phyloP scores from a whole-genome alignment of 2,113 vertebrate genomes.

The Triplophysa siluroides region DNA sequence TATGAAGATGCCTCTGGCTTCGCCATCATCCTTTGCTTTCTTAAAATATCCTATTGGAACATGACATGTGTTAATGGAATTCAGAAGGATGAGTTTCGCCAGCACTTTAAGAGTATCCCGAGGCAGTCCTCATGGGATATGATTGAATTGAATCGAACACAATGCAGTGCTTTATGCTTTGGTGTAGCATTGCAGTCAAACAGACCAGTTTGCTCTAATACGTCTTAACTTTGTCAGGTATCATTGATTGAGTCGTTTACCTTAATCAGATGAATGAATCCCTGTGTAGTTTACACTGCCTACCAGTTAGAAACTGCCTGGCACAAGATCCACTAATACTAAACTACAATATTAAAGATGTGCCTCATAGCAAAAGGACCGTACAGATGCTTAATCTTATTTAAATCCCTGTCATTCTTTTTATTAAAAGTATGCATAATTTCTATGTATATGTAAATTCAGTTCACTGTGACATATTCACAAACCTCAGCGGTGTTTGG shows the following conservation, averaged over 20 bases:
- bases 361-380: not conserved
- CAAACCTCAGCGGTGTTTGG: too few species aligned
- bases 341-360: not conserved
- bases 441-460: too few species aligned
- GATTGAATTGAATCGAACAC: conserved; percentile 4
- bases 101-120: conserved; percentile 58
- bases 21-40: not conserved
- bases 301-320: conserved; percentile 19
- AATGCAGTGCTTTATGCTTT: conserved; percentile 6
- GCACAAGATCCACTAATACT: not conserved
- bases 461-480: too few species aligned
- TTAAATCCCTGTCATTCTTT: too few species aligned
- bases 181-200: conserved; percentile 20
- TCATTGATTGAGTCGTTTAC: conserved; percentile 65
- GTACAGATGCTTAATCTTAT: too few species aligned
- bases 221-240: conserved; percentile 57
- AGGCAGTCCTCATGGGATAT: conserved; percentile 60
- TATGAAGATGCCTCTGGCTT: conserved; percentile 5
- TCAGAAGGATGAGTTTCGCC: conserved; percentile 19
- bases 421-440: too few species aligned
- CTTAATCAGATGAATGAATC: conserved; percentile 66
- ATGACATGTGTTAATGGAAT: not conserved
- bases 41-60: conserved; percentile 1
- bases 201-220: conserved; percentile 54
- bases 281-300: conserved; percentile 36